A percentile compares a stretch with the other conserved stretches of the same genome.
phyloP scores from a whole-genome alignment of 2,888 invertebrate species.

The Orthonevra nobilis region DNA sequence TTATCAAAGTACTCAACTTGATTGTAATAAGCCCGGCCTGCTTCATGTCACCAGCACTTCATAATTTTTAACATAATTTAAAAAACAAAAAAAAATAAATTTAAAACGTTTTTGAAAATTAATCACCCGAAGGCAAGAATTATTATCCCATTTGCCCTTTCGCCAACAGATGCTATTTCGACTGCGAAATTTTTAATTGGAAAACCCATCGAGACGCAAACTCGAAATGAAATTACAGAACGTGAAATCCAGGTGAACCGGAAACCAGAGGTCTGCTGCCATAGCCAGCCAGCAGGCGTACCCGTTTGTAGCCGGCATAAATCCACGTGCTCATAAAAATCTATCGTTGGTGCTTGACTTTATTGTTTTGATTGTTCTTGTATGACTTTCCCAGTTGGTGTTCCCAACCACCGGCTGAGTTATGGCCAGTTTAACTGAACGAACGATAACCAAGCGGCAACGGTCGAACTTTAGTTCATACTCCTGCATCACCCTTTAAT shows the following conservation, averaged over 20 bases:
- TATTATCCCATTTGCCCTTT: conserved; percentile 18
- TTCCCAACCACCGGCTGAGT: too few relatives aligned
- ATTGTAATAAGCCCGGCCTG: too few relatives aligned
- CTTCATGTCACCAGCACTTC: conserved; percentile 10
- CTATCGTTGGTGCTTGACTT: conserved; percentile 2
- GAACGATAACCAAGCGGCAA: too few relatives aligned
- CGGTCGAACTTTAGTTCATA: conserved; percentile 11
- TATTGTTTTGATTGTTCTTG: background rate
- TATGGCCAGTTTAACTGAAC: too few relatives aligned
- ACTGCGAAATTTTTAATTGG: conserved; percentile 35
- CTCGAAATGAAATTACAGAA: conserved; percentile 41
- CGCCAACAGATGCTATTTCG: background rate
- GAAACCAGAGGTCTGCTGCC: conserved; percentile 10
- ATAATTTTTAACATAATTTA: conserved; percentile 5
- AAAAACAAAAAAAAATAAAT: too few relatives aligned
- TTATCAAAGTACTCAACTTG: too few relatives aligned
- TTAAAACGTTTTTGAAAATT: too few relatives aligned
- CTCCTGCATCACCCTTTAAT: too few relatives aligned
- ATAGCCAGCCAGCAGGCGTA: too few relatives aligned
- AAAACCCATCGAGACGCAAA: conserved; percentile 35
- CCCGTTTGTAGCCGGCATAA: too few relatives aligned
- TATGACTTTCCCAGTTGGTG: conserved; percentile 8
- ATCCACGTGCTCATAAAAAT: too few relatives aligned
- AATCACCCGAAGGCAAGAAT: background rate
- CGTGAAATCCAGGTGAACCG: conserved; percentile 31